phyloP scores from a whole-genome alignment of 2,888 invertebrate genomes.

The Cartodere bifasciata region DNA sequence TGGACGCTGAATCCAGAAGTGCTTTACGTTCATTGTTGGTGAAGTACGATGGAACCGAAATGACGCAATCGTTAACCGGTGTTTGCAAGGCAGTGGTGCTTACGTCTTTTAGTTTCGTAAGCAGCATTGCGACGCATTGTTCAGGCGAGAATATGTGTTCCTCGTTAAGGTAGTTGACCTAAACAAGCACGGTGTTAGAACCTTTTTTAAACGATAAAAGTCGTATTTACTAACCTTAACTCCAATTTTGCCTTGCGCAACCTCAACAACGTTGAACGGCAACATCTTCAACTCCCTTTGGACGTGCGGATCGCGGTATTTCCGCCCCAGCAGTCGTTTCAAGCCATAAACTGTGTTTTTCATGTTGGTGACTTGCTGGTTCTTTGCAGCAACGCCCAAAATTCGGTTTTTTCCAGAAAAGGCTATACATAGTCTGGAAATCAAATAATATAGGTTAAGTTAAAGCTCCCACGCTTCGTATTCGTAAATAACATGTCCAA shows the following conservation, averaged over 20 bases:
- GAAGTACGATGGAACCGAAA: slow-evolving; percentile 87
- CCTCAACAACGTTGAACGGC: slow-evolving; percentile 67
- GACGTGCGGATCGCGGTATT: slow-evolving; percentile 77
- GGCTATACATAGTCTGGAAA: slow-evolving; percentile 80
- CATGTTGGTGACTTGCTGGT: slow-evolving; percentile 93
- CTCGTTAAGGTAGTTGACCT: slow-evolving; percentile 76
- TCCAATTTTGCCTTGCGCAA: slow-evolving; percentile 69
- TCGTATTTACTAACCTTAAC: slow-evolving; percentile 77
- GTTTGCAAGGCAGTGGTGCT: slow-evolving; percentile 78
- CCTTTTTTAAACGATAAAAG: no score
- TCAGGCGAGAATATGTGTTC: slow-evolving; percentile 78
- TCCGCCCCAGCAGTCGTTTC: slow-evolving; percentile 85
- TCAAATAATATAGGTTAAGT: no score
- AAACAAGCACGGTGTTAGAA: slow-evolving; percentile 14
- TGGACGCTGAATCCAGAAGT: slow-evolving; percentile 79
- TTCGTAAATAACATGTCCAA: no score
- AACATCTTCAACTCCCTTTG: slow-evolving; percentile 69
- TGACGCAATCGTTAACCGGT: slow-evolving; percentile 87
- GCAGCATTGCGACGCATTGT: slow-evolving; percentile 92
- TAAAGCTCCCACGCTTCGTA: no score
- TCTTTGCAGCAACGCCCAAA: slow-evolving; percentile 93
- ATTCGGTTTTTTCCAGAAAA: slow-evolving; percentile 87
- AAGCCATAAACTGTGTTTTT: slow-evolving; percentile 92
- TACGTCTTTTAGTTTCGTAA: slow-evolving; percentile 91
- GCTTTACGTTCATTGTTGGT: slow-evolving; percentile 91